Base-by-base conservation (phyloP, 2,797 vertebrate genomes). In the Enteromius unitaeniatus region DNA sequence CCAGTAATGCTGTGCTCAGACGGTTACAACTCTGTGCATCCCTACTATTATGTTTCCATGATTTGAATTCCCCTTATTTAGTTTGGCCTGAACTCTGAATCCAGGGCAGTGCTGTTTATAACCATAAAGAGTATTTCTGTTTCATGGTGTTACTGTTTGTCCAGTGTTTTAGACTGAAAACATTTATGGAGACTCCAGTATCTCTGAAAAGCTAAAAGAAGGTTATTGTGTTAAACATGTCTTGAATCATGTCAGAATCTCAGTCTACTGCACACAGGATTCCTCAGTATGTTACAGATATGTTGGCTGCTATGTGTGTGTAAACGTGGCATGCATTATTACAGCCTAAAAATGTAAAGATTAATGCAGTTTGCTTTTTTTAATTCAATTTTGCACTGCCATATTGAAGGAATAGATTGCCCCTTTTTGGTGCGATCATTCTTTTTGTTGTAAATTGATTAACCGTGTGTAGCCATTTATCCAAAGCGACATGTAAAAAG, bases 171-270 rank as follows among this genome's bases (percentile, higher is more conserved):
- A 47, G 19, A 6, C 49, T 37, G 1, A 37, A 67, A 74, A 74
- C 49, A 53, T 45, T 31, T 15, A 21, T 58, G 9, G 17, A 13
- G 6, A 23, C 53, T 58, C 14, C n/a, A 58, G 17, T 45, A 49
- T 55, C 45, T 65, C 17, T 72, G 9, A 8, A 72, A 72, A 19
- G 3, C 26, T 9, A 74, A 65, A 28, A 28, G 13, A 81, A 45
- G 17, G n/a, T 45, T 42, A 79, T 34, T 69, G 31, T 37, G 55
- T 31, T 13, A 14, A 42, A 58, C 70, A 69, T 13, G 19, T 74
- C 34, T n/a, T 74, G 47, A 85, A n/a, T n/a, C n/a, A n/a, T n/a
- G n/a, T 68, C 78, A 15, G 42, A 47, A 13, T 51, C 26, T 69
- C 14, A 62, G 7, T n/a, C 1, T 51, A 23, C n/a, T 21, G 37